Percentiles rank a stretch among this genome's conserved stretches.
Conservation (phyloP, 1,140 invertebrate genomes). For the Tetragonula clypearis region DNA sequence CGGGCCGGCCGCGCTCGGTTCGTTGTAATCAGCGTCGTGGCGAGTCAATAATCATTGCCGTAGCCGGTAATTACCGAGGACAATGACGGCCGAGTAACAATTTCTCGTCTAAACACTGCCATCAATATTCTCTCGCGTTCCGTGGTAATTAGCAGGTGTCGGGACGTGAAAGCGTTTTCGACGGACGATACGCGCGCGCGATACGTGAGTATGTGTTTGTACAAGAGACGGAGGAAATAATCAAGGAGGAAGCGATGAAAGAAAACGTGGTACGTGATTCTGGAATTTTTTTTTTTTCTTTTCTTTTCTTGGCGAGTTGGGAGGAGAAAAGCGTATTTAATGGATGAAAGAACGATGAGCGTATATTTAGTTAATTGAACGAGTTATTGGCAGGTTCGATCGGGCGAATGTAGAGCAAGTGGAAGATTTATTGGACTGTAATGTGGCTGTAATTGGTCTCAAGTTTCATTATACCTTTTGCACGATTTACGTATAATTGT, state of each 20-base stretch:
- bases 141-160: conserved; percentile 65
- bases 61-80: conserved; percentile 63
- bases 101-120: conserved; percentile 67
- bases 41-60: conserved; percentile 68
- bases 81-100: conserved; percentile 64
- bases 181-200: not conserved
- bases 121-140: conserved; percentile 66
- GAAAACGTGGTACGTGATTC: not conserved
- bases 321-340: not conserved
- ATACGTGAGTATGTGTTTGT: too few relatives aligned
- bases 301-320: too few relatives aligned
- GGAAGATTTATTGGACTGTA: too few relatives aligned
- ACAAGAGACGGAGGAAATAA: not conserved
- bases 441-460: too few relatives aligned
- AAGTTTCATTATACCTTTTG: too few relatives aligned
- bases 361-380: too few relatives aligned
- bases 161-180: conserved; percentile 47
- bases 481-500: too few relatives aligned
- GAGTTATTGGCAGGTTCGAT: too few relatives aligned
- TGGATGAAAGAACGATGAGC: not conserved
- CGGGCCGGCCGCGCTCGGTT: conserved; percentile 33
- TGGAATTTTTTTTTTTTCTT: not conserved
- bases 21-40: conserved; percentile 62
- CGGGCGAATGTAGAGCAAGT: too few relatives aligned
- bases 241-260: not conserved